These are phyloP conservation scores for Cryptotis parvus DNA, from an alignment of 2,113 vertebrate species.

Conservation along the genomic window DNA sequence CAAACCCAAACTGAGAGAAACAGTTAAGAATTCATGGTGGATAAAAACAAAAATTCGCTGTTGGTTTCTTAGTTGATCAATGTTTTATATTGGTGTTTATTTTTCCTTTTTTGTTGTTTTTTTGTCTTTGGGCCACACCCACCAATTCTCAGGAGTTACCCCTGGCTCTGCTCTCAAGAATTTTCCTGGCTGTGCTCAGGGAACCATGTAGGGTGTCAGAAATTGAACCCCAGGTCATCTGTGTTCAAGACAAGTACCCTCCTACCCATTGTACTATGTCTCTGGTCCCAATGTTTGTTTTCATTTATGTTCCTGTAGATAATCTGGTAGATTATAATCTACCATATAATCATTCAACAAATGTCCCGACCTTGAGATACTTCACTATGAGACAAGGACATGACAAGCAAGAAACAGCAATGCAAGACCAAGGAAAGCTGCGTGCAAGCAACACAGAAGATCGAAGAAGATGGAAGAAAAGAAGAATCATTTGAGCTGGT, in stretches of 20 bases:
- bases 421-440: neutral
- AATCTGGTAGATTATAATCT: no score
- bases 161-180: no score
- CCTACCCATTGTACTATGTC: no score
- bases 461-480: neutral
- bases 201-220: no score
- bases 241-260: no score
- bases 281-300: neutral
- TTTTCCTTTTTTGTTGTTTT: no score
- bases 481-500: neutral
- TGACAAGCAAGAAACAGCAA: neutral
- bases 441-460: neutral
- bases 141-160: no score
- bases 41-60: no score
- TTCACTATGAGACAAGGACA: neutral
- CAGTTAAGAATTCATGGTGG: neutral
- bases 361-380: neutral
- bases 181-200: no score
- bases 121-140: no score
- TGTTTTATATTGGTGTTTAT: no score
- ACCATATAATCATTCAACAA: constrained; percentile 22
- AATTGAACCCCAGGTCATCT: neutral
- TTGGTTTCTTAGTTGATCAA: no score
- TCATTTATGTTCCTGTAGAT: neutral
- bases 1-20: neutral